phyloP scores from a whole-genome alignment of 2,113 vertebrate genomes.

The Corvus moneduloides region DNA sequence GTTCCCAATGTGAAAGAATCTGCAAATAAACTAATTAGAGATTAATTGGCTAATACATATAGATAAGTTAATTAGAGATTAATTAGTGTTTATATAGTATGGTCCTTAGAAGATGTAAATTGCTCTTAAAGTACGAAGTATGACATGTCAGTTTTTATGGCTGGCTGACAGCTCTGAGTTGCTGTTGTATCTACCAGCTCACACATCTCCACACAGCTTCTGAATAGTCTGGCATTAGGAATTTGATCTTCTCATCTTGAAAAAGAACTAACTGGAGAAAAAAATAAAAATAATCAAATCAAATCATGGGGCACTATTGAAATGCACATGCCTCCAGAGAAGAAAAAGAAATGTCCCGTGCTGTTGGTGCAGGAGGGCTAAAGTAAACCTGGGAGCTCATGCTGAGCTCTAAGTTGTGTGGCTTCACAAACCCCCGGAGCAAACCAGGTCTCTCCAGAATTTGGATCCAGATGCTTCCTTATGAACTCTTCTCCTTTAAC shows the following conservation, averaged over 20 bases:
- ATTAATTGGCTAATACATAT: conserved; percentile 62
- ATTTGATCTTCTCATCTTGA: not conserved
- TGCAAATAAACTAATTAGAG: conserved; percentile 60
- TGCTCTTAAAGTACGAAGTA: conserved; percentile 6
- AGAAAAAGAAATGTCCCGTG: not conserved
- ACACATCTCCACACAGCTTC: not conserved
- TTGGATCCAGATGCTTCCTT: not conserved
- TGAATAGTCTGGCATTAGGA: not conserved
- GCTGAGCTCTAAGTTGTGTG: not conserved
- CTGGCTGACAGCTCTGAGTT: not conserved
- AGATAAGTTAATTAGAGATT: conserved; percentile 56
- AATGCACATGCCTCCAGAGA: not conserved
- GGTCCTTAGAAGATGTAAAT: conserved; percentile 47
- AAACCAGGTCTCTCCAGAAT: not conserved
- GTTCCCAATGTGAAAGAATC: conserved; percentile 30
- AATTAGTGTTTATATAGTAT: conserved; percentile 46
- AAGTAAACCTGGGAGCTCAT: not conserved
- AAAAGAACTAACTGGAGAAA: not conserved
- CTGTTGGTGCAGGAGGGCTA: not conserved
- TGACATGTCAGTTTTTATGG: not conserved
- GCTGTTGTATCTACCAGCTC: not conserved
- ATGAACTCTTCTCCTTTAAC: not conserved
- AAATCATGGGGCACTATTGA: not conserved
- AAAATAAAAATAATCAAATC: not conserved
- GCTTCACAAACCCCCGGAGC: not conserved